A percentile compares a stretch with the other conserved stretches of the same genome.
These are phyloP conservation scores for Brachynemurus nebulosus DNA, from an alignment of 2,888 invertebrate species.

Conservation along the genomic window DNA sequence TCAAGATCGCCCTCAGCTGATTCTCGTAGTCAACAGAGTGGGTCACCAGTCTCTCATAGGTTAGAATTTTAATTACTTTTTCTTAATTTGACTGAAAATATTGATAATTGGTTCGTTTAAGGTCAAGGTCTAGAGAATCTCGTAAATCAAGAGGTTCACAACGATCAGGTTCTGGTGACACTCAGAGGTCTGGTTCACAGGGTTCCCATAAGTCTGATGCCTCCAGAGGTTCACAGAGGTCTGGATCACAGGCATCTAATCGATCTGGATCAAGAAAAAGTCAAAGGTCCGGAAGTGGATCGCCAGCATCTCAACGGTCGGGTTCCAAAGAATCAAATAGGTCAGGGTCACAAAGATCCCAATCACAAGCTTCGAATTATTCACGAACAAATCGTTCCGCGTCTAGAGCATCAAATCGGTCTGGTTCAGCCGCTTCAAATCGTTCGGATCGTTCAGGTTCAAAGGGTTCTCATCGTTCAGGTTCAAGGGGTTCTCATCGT, in stretches of 20 bases:
- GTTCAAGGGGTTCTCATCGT: conserved; percentile 21
- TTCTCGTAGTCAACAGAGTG: too few relatives aligned
- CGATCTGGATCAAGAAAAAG: conserved; percentile 20
- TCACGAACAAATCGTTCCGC: background rate
- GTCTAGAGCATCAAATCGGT: conserved; percentile 13
- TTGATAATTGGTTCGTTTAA: too few relatives aligned
- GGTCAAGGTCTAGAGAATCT: too few relatives aligned
- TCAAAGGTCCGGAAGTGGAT: conserved; percentile 18
- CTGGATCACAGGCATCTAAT: conserved; percentile 5
- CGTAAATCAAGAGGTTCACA: too few relatives aligned
- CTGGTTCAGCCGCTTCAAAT: conserved; percentile 19
- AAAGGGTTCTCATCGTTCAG: conserved; percentile 35
- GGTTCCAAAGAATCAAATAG: conserved; percentile 8
- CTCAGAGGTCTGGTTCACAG: conserved; percentile 19
- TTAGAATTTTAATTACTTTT: too few relatives aligned
- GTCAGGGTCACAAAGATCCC: background rate
- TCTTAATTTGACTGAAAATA: too few relatives aligned
- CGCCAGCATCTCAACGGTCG: conserved; percentile 21
- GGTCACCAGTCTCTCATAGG: too few relatives aligned
- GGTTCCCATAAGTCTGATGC: conserved; percentile 15
- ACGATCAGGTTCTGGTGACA: conserved; percentile 14
- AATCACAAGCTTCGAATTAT: background rate
- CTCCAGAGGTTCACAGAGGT: conserved; percentile 16
- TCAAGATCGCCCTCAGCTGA: too few relatives aligned
- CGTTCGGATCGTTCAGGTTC: conserved; percentile 11